Base-by-base conservation (phyloP, 2,113 vertebrate genomes). In the Odocoileus hemionus region DNA sequence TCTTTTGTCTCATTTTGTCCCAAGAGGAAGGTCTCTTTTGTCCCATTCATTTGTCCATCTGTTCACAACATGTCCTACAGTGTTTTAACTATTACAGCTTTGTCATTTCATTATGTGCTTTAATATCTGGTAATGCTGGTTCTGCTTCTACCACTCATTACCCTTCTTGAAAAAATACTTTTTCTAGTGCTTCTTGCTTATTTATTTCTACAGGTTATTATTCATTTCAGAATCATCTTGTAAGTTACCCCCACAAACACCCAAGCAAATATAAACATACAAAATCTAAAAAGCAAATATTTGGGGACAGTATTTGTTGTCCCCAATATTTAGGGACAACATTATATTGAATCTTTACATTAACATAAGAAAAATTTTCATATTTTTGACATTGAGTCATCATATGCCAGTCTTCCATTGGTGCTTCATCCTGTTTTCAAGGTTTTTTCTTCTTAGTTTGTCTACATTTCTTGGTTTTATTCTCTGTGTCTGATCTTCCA, bases 171-270 rank as follows among this genome's bases (percentile, higher is more conserved):
- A 90, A 84, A 58, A 60, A 14, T 39, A 43, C 43, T 54, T 95
- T 87, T 95, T 45, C 80, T 93, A 76, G 23, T 67, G 67, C 67
- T 84, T 91, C 28, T 91, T 83, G 23, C 45, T 58, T 60, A 92
- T 70, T 97, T 91, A 74, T 57, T 80, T 89, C 33, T 74, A 61
- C 25, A 61, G 36, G 15, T 67, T 67, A n/a, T 91, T 80, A 83
- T 85, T 86, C 83, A 60, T 88, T 94, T 94, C 52, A 89, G 83
- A 94, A 86, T 89, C 9, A 67, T 87, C 55, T 43, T 96, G 93
- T 85, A 19, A 67, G 25, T 80, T 8, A 17, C 8, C 16, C 9
- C 30, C 45, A 8, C 28, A 30, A 89, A 76, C 47, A 12, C 6
- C 25, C 36, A 87, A 89, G 23, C 79, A 93, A 86, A 67, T 33